Evolutionary conservation across 2,113 vertebrate genomes (phyloP).

Genomic region (Cebidichthys violaceus): DNA sequence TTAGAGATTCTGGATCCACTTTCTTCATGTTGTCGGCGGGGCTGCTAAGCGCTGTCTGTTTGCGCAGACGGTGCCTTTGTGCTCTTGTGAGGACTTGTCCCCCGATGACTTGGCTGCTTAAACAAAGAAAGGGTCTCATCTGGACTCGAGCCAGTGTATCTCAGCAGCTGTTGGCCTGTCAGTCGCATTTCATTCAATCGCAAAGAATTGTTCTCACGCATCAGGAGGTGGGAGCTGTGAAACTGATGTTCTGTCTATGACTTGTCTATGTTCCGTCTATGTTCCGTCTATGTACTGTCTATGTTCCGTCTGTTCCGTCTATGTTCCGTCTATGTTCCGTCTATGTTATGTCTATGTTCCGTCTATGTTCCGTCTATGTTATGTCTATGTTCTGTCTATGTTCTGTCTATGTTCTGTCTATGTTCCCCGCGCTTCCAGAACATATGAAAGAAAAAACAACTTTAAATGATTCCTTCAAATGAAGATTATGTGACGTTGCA

Average conservation of each 20-base stretch:
- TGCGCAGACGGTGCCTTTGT: conserved; percentile 39
- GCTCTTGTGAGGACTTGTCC: conserved; percentile 33
- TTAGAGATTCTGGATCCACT: conserved; percentile 42
- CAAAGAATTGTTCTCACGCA: background rate
- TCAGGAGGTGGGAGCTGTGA: background rate
- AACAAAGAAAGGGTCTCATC: conserved; percentile 64
- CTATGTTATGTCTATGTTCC: too few species aligned
- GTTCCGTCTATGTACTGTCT: too few species aligned
- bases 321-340: too few species aligned
- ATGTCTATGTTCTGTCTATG: too few species aligned
- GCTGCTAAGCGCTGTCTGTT: conserved; percentile 23
- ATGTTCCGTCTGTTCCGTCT: too few species aligned
- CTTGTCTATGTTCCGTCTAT: too few species aligned
- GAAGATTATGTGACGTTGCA: background rate
- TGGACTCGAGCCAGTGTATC: conserved; percentile 45
- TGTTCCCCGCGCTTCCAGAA: background rate
- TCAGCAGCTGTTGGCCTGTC: conserved; percentile 45
- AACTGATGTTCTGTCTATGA: too few species aligned
- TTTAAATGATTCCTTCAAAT: background rate
- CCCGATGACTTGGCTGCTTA: conserved; percentile 40
- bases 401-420: too few species aligned
- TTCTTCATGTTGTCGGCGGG: conserved; percentile 27
- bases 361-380: too few species aligned
- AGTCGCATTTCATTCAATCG: conserved; percentile 28
- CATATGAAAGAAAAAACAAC: background rate